Evolutionary conservation across 2,113 vertebrate species (phyloP).

Genomic region (Melanerpes formicivorus): DNA sequence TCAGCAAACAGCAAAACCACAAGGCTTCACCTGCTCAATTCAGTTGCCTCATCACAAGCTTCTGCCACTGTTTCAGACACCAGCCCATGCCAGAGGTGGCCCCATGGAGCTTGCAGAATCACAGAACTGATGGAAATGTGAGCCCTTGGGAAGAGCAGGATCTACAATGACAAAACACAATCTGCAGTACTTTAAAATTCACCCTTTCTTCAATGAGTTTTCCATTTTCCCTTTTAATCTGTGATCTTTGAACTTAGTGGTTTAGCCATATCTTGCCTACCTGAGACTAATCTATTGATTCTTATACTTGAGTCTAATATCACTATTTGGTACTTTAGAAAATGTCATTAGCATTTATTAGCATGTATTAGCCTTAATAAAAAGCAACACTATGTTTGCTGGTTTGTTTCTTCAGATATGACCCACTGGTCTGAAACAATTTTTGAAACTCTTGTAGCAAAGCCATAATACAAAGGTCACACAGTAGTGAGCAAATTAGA

Average conservation of each 20-base stretch:
- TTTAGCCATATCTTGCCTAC: neutral
- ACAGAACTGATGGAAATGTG: rapidly evolving
- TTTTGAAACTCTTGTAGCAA: slow-evolving; percentile 46
- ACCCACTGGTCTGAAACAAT: slow-evolving; percentile 48
- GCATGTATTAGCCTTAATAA: slow-evolving; percentile 62
- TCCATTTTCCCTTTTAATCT: neutral
- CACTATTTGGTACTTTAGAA: neutral
- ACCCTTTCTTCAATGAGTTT: neutral
- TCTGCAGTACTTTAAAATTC: neutral
- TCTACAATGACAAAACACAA: neutral
- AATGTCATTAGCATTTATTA: slow-evolving; percentile 50
- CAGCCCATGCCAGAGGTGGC: too few relatives aligned
- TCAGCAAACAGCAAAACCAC: neutral
- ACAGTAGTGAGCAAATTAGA: slow-evolving; percentile 55
- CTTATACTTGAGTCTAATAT: neutral
- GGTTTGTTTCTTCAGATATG: slow-evolving; percentile 38
- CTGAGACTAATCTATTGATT: neutral
- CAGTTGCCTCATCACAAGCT: rapidly evolving
- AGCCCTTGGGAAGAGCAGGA: neutral
- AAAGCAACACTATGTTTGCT: slow-evolving; percentile 35
- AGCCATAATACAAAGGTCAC: slow-evolving; percentile 43
- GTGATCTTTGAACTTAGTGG: neutral
- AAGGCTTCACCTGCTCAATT: neutral
- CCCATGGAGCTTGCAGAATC: neutral
- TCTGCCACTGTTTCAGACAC: neutral